phyloP scores from a whole-genome alignment of 2,797 vertebrate genomes.

The Arremon brunneinucha region DNA sequence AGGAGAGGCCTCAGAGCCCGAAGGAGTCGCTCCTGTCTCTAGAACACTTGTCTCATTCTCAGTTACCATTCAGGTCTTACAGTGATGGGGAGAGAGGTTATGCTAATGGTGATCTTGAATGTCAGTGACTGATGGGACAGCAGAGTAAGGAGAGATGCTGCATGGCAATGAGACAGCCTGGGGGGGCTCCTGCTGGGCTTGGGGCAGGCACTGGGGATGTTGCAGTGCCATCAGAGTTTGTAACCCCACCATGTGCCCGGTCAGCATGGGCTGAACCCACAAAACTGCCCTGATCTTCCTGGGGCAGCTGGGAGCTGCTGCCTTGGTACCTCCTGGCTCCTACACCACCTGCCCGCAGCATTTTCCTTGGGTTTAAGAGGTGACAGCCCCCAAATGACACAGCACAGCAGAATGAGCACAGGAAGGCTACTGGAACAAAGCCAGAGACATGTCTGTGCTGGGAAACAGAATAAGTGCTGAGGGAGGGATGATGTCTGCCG shows the following conservation, averaged over 20 bases:
- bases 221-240: background rate
- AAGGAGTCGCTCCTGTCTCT: slow-evolving; percentile 49
- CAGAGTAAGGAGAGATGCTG: slow-evolving; percentile 30
- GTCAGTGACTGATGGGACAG: slow-evolving; percentile 54
- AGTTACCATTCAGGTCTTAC: slow-evolving; percentile 16
- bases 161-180: slow-evolving; percentile 39
- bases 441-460: background rate
- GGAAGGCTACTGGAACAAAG: background rate
- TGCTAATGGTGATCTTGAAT: slow-evolving; percentile 52
- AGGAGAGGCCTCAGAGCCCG: slow-evolving; percentile 43
- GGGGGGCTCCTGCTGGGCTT: background rate
- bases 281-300: background rate
- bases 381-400: background rate
- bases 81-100: slow-evolving; percentile 40
- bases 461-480: background rate
- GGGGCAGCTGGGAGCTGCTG: background rate
- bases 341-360: background rate
- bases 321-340: background rate
- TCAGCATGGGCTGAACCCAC: background rate
- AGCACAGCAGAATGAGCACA: background rate
- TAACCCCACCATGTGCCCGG: background rate
- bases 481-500: background rate
- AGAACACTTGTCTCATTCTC: slow-evolving; percentile 38
- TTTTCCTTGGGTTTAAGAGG: background rate
- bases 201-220: background rate